These are phyloP conservation scores for Madoqua kirkii DNA, from an alignment of 2,113 vertebrate genomes.

Conservation along the genomic window DNA sequence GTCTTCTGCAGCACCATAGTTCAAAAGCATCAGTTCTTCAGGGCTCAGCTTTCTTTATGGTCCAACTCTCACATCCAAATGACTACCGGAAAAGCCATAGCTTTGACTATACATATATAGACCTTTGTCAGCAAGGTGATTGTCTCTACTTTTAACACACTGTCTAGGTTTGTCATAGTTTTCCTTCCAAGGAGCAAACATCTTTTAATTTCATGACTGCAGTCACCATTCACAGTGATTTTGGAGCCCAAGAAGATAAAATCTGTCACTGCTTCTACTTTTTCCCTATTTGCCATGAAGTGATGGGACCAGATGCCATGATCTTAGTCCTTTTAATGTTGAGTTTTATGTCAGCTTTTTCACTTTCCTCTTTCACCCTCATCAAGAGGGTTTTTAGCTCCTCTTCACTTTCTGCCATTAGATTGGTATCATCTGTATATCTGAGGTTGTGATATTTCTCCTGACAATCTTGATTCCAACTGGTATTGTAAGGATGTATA, in stretches of 20 bases:
- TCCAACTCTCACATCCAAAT: not conserved
- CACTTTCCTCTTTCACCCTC: not conserved
- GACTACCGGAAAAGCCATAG: not conserved
- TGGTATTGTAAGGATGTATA: not conserved
- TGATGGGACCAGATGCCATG: not conserved
- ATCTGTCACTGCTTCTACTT: not conserved
- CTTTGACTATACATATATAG: not conserved
- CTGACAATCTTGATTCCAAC: not conserved
- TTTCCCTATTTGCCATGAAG: not conserved
- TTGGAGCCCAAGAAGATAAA: not conserved
- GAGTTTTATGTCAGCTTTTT: not conserved
- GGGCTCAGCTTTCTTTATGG: not conserved
- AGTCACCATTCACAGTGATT: not conserved
- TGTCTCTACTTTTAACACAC: not conserved
- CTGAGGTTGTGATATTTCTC: not conserved
- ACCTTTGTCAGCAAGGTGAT: not conserved
- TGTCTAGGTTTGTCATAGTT: not conserved
- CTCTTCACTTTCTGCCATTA: not conserved
- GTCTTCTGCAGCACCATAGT: not conserved
- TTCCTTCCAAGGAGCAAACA: not conserved
- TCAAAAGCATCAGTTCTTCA: not conserved
- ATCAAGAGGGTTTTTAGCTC: not conserved
- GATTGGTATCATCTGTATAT: not conserved
- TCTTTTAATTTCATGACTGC: not conserved
- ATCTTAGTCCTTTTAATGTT: not conserved